Base-by-base conservation (phyloP, 2,113 vertebrate genomes). In the Nothoprocta perdicaria region DNA sequence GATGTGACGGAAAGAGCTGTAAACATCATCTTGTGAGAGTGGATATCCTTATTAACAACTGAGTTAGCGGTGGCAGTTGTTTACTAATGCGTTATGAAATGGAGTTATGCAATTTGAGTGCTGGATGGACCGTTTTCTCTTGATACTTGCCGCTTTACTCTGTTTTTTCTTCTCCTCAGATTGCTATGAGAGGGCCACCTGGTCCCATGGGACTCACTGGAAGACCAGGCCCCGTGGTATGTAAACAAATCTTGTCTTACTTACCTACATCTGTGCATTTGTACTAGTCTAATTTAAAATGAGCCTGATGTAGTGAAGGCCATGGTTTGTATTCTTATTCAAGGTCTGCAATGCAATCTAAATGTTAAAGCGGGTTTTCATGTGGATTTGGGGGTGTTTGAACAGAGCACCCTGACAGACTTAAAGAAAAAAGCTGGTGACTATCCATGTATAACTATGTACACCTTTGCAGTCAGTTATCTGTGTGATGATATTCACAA, bases 201-300 rank as follows among this genome's bases (percentile, higher is more conserved):
- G 99, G 99, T 92, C 99, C 99, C 18, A 99, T 99, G 99, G 99
- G 99, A 95, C 97, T 99, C 89, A 99, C 99, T 45, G 99, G 99
- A 98, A 98, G 99, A 97, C 98, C 99, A 9, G 99, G 99, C 67
- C 99, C 99, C 94, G 98, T 99, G 98, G 99, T 99, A 98, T 97
- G 99, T 98, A 84, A 26, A 53, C 12, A 78, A 86, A 83, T 93
- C 57, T 52, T 68, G 12, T 27, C 31, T 61, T 72, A 26, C 12
- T n/a, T 78, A 26, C 15, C 33, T 78, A 31, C 16, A 6, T 9
- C 8, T 69, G 29, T 79, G 40, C 50, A 53, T 24, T 74, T 68
- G 31, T 48, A 43, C 35, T 84, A 63, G 41, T 2, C 81, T 90
- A 71, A 60, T 38, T 80, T 46, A 24, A 63, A 55, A 76, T 84